Conservation (phyloP, 2,797 vertebrate genomes). For the Coracias cyanogaster region DNA sequence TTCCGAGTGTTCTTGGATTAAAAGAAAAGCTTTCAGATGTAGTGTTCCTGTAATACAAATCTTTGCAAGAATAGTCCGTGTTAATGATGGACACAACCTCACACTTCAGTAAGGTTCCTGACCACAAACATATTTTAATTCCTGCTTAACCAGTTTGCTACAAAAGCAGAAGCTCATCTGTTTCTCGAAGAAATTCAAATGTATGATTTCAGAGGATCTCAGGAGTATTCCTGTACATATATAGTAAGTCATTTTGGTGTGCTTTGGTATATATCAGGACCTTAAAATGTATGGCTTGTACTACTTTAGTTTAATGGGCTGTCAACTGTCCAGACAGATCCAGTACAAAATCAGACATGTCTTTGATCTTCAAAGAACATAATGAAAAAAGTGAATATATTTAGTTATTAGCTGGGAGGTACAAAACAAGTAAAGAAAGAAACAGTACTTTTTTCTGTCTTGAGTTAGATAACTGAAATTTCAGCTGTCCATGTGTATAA, state of each 20-base stretch:
- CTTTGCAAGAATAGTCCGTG: neutral
- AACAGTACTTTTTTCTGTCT: neutral
- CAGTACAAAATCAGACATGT: constrained; percentile 45
- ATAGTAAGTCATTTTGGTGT: neutral
- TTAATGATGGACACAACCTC: neutral
- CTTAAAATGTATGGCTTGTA: constrained; percentile 61
- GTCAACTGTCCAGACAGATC: constrained; percentile 50
- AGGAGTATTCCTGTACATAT: neutral
- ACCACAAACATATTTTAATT: neutral
- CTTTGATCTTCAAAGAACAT: constrained; percentile 76
- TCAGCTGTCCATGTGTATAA: neutral
- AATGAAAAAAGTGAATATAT: constrained; percentile 65
- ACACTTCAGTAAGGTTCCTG: neutral
- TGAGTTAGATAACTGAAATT: neutral
- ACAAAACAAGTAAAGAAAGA: constrained; percentile 58
- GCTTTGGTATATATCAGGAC: constrained; percentile 42
- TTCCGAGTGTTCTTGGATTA: neutral
- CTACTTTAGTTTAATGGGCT: constrained; percentile 68
- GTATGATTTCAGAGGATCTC: neutral
- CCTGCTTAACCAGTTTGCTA: neutral
- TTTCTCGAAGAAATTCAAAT: neutral
- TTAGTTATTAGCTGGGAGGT: constrained; percentile 68
- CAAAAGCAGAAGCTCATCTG: neutral
- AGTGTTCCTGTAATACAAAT: neutral
- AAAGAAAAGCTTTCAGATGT: neutral